Evolutionary conservation across 1,140 invertebrate species (phyloP), one percentile per base, ranked within the genome.

Genomic region (Trigoniulus corallinus): DNA sequence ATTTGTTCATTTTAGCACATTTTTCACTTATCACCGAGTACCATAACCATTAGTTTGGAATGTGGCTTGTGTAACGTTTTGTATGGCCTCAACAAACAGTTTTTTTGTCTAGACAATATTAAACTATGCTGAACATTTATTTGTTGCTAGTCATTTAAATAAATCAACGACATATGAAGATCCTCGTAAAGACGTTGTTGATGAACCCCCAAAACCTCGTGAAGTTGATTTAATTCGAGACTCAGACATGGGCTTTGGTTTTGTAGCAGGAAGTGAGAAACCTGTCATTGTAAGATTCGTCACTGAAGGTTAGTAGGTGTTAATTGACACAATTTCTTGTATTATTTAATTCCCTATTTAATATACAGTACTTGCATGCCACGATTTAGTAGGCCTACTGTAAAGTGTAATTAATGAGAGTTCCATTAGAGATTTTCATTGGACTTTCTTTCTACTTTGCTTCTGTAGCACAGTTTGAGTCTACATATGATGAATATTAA

Each of bases 141-240:
- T 29, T 43, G 52, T 53, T 74, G 74, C 3, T 71, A 93, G 87
- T 61, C 88, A 94, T 69, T 67, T 88, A 52, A 88, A 87, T 63
- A 86, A 87, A 65, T 87, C 83, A 2, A 89, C 87, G 1, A 89
- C 86, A 0, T 88, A 89, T 59, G 83, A 89, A 60, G 83, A 81
- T 59, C 80, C 81, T 10, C 61, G 77, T 48, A 70, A 75, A 47
- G 77, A 78, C 67, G 57, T 60, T 15, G 64, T 74, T 58, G 75
- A 75, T 55, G 74, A 77, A 2, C 75, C 78, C 0, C 84, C 86
- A 0, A 76, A 82, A 53, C 85, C 86, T 0, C 65, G 87, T 2
- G 72, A 77, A 15, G 81, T 91, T 3, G 72, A 74, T 45, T 69
- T 93, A 26, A 68, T 74, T 47, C 66, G 87, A 43, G 80, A 78